Evolutionary conservation across 37 sponge, comb jelly and placozoan species (phyloP), one percentile per base, ranked within the genome.

Genomic region (Axinella damicornis): DNA sequence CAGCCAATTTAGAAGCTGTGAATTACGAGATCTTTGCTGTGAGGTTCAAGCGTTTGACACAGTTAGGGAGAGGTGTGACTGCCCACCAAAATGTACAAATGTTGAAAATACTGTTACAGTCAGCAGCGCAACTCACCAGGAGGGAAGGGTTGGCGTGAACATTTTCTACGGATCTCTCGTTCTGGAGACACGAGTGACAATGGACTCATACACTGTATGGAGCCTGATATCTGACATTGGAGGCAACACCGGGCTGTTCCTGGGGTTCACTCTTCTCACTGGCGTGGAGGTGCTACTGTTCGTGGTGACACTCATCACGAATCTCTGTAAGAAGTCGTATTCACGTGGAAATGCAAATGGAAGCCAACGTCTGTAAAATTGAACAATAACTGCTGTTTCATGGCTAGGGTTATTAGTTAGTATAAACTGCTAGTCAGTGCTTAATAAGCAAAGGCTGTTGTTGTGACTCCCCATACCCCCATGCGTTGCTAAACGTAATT

Each of bases 211-310:
- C 74, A 68, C 80, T 46, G 22, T 41, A 19, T 53, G 70, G 70
- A 75, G 60, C 55, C 71, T 88, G 61, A 65, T 81, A 12, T 73
- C 82, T 53, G 88, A 88, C 56, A 56, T 88, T 58, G 88, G 88
- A 37, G 82, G 88, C 0, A 81, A 81, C 27, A 39, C 79, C 21
- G 82, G 88, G 12, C 74, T 88, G 46, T 88, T 88, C 57, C 53
- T 81, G 39, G 88, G 88, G 13, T 80, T 80, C 30, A 88, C 70
- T 40, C 80, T 88, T 28, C 74, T 81, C 24, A 56, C 88, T 24
- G 54, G 55, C 2, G 57, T 58, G 28, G 83, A 82, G 73, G 1
- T 71, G n/a, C 14, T 57, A 2, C 1, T 57, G 62, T 16, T 82
- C 2, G 71, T 82, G 46, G 15, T 82, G 59, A 77, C 34, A 5